A percentile compares a stretch with the other conserved stretches of the same genome.
Evolutionary conservation across 2,113 vertebrate species (phyloP).

Genomic region (Hemicordylus capensis): DNA sequence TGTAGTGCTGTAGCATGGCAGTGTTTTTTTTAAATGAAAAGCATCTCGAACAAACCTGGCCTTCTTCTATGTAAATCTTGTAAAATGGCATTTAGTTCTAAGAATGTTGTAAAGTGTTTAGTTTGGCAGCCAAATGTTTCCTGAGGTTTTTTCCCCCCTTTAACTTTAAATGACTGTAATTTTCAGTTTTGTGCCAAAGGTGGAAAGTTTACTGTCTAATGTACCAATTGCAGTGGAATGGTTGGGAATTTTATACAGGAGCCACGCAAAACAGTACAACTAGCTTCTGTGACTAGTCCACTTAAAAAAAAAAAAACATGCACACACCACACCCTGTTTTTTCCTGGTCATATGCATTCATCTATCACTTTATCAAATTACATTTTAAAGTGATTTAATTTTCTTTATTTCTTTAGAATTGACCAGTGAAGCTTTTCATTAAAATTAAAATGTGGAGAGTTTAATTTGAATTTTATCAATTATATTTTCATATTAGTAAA

Average conservation of each 20-base stretch:
- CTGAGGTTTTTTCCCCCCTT: background rate
- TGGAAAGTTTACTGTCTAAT: slow-evolving; percentile 23
- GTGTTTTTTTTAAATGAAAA: slow-evolving; percentile 51
- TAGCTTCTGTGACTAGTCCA: slow-evolving; percentile 20
- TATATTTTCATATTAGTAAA: background rate
- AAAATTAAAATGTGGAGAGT: background rate
- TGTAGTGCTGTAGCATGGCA: slow-evolving; percentile 11
- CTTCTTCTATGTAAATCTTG: slow-evolving; percentile 38
- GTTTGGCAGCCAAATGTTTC: background rate
- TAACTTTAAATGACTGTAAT: background rate
- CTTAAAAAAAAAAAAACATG: background rate
- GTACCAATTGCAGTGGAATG: background rate
- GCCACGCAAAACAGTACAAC: slow-evolving; percentile 11
- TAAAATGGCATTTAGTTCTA: slow-evolving; percentile 38
- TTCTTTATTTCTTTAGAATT: background rate
- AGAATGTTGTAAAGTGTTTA: background rate
- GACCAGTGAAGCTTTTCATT: background rate
- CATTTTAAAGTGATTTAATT: background rate
- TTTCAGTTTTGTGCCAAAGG: slow-evolving; percentile 7
- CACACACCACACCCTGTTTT: no score
- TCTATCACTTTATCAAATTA: background rate
- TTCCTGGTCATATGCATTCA: slow-evolving; percentile 15
- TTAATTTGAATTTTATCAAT: background rate
- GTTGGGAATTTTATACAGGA: slow-evolving; percentile 31
- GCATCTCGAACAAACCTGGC: background rate